These are phyloP conservation scores for Tortrix viridana DNA, from an alignment of 2,888 invertebrate species.

Conservation along the genomic window DNA sequence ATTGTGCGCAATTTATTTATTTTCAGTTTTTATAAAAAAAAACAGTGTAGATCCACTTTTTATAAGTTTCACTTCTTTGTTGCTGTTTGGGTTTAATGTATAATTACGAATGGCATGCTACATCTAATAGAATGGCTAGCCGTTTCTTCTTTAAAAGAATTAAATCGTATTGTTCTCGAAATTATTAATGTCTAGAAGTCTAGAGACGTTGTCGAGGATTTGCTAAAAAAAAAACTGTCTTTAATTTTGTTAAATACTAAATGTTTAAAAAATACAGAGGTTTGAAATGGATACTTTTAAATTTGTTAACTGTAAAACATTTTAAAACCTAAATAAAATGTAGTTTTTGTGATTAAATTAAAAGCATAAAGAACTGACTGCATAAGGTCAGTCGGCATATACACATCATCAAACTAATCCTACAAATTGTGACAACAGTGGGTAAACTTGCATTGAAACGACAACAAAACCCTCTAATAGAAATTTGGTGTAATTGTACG, in stretches of 20 bases:
- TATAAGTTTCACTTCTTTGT: conserved; percentile 3
- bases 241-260: too few relatives aligned
- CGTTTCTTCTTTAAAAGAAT: conserved; percentile 11
- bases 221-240: neutral
- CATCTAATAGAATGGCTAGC: conserved; percentile 13
- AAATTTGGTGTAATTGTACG: conserved; percentile 58
- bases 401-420: conserved; percentile 18
- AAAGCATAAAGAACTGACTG: too few relatives aligned
- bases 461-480: conserved; percentile 52
- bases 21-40: too few relatives aligned
- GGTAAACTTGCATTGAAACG: conserved; percentile 38
- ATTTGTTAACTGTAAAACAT: too few relatives aligned
- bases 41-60: too few relatives aligned
- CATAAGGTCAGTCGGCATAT: neutral
- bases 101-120: conserved; percentile 7
- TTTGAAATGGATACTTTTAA: too few relatives aligned
- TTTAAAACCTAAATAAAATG: too few relatives aligned
- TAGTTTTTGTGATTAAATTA: too few relatives aligned
- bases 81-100: conserved; percentile 2
- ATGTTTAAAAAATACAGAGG: too few relatives aligned
- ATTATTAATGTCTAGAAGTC: too few relatives aligned
- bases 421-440: conserved; percentile 15
- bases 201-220: neutral
- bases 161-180: conserved; percentile 8
- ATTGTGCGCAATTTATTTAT: too few relatives aligned